Base-by-base conservation (phyloP, 2,888 invertebrate genomes). In the Zootermopsis nevadensis region DNA sequence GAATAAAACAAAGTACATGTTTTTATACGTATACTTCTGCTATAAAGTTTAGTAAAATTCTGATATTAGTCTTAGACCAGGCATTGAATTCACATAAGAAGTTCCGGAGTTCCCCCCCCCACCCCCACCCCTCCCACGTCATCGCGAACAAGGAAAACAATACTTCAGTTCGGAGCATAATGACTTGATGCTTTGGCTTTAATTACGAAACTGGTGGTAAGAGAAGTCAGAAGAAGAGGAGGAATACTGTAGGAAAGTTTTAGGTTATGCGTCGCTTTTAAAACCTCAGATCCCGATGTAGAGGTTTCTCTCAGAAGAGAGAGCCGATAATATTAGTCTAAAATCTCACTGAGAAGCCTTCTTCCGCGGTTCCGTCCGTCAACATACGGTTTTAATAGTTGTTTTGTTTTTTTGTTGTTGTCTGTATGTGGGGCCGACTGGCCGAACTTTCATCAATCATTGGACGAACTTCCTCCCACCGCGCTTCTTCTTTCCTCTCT, bases 181-280 rank as follows among this genome's bases (percentile, higher is more conserved):
- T 84, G 84, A 83, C 84, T 84, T 84, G 83, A 72, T 81, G 82
- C 83, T 83, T 83, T 82, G 82, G 60, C 82, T 84, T 84, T 84
- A 84, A 84, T 84, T 84, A 84, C 77, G 30, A 42, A 76, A 55
- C 77, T 60, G 60, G 33, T 55, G 31, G 48, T 33, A 33, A 55
- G 55, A 55, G 30, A 30, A 53, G 30, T 27, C 48, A 35, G 33
- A n/a, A 30, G 79, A 35, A n/a, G 38, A n/a, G 31, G 30, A 31
- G 19, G 53, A 53, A n/a, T 30, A 3, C 27, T 33, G 76, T 33
- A 60, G 60, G 33, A 79, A 79, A 79, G 79, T 79, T 79, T 79
- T 66, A 66, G 79, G 79, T 55, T 79, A 79, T 38, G n/a, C 79
- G 31, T n/a, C 69, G 67, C 81, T 48, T 69, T 81, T 19, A 53